phyloP scores from a whole-genome alignment of 2,797 vertebrate species.

The Emydoidea blandingii region DNA sequence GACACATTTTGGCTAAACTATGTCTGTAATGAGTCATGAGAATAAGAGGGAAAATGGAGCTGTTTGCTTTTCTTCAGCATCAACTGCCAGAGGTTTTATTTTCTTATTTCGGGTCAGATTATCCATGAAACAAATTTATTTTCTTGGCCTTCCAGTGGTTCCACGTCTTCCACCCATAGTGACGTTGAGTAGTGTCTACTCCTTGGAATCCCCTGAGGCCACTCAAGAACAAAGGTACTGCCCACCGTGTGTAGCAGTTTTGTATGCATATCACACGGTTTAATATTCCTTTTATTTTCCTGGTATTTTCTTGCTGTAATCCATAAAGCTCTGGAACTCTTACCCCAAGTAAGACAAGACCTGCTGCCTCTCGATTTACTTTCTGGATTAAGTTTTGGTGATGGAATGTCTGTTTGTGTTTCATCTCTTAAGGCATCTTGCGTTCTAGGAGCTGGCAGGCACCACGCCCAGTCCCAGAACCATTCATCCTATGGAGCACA shows the following conservation, averaged over 20 bases:
- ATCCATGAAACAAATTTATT: neutral
- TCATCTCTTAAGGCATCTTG: neutral
- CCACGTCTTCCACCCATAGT: neutral
- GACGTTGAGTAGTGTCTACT: neutral
- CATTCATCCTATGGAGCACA: neutral
- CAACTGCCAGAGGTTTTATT: neutral
- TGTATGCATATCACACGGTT: neutral
- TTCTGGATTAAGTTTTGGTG: neutral
- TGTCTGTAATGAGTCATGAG: neutral
- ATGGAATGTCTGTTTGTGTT: neutral
- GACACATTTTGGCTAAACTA: neutral
- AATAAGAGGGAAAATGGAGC: neutral
- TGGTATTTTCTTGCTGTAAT: neutral
- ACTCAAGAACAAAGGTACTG: neutral
- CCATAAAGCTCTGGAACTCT: neutral
- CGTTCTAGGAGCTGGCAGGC: neutral
- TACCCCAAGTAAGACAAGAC: neutral
- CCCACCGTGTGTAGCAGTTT: neutral
- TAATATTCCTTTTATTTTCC: neutral
- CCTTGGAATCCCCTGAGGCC: neutral
- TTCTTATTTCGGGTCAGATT: neutral
- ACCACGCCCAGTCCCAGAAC: neutral
- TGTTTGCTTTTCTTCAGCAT: neutral
- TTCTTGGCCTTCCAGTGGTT: neutral
- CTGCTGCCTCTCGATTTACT: neutral